Percentiles rank a stretch among this genome's conserved stretches.
Evolutionary conservation across 2,888 invertebrate species (phyloP).

Genomic region (Anthophora plumipes): DNA sequence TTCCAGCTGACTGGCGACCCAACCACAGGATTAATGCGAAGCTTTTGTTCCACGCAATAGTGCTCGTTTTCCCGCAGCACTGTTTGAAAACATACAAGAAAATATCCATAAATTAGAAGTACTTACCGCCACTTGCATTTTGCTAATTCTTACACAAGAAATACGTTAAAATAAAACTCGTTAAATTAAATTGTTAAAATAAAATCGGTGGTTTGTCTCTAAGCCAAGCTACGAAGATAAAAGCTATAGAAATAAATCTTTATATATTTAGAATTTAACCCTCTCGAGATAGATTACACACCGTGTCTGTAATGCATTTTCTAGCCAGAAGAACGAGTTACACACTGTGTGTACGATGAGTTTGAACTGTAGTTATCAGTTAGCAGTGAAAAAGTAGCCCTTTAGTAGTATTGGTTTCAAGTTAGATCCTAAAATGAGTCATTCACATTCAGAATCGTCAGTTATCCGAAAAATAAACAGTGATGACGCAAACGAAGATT

Average conservation of each 20-base stretch:
- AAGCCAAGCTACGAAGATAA: not conserved
- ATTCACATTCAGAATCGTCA: too few relatives aligned
- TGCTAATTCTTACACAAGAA: not conserved
- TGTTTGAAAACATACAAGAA: slow-evolving; percentile 33
- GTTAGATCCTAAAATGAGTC: too few relatives aligned
- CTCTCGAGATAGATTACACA: too few relatives aligned
- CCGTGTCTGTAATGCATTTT: too few relatives aligned
- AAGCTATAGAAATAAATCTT: not conserved
- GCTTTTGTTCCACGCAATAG: slow-evolving; percentile 22
- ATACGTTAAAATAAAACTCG: not conserved
- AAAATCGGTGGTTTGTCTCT: not conserved
- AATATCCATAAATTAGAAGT: slow-evolving; percentile 1
- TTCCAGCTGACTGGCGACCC: slow-evolving; percentile 36
- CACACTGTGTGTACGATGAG: too few relatives aligned
- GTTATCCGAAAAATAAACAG: too few relatives aligned
- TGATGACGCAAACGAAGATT: too few relatives aligned
- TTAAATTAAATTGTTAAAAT: not conserved
- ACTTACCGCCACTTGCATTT: not conserved
- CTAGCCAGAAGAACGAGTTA: too few relatives aligned
- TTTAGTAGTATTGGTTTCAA: too few relatives aligned
- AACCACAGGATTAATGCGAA: slow-evolving; percentile 35
- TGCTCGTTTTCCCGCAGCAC: slow-evolving; percentile 9
- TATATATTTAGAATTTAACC: not conserved
- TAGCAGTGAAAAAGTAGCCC: too few relatives aligned
- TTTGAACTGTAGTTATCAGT: too few relatives aligned